Base-by-base conservation (phyloP, 2,113 vertebrate genomes). In the Pollachius pollachius region DNA sequence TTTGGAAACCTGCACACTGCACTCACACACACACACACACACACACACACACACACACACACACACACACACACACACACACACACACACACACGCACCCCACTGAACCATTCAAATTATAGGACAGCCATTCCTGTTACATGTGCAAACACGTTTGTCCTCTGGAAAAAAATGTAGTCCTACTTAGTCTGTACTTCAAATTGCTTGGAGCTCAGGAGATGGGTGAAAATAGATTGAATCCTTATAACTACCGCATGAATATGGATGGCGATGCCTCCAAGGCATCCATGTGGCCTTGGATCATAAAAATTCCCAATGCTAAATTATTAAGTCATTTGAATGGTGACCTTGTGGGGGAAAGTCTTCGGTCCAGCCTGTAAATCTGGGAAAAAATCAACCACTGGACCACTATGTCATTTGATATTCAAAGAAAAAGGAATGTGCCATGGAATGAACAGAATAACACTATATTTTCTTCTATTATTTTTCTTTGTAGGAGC, bases 221-320 rank as follows among this genome's bases (percentile, higher is more conserved):
- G 65, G 68, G 79, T 76, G 69, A 64, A 30, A 74, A 80, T 70
- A 61, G 65, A 72, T 62, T 76, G 58, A 71, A 41, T 76, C 61
- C 19, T 64, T 63, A 30, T 41, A 77, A 75, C 62, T 23, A 23
- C 21, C 37, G 5, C 52, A 74, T 61, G 68, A 72, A 74, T 74
- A 73, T 74, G 58, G 15, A 71, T 74, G 21, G 23, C 41, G 61
- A 60, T 19, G 54, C 17, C 62, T 75, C 19, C 37, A 37, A 62
- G 69, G 66, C 17, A 23, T 68, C 13, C 68, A 11, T 48, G 57
- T 69, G 64, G 52, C 65, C 67, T 70, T 67, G 76, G 59, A 83
- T 69, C 52, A 73, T 60, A 48, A 61, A 65, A 62, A 63, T 67
- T 77, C 62, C 52, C 75, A 67, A 60, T 68, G 63, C 63, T 65